A percentile compares a stretch with the other conserved stretches of the same genome.
phyloP scores from a whole-genome alignment of 64 coral and sea anemone genomes.

The Actinia equina region DNA sequence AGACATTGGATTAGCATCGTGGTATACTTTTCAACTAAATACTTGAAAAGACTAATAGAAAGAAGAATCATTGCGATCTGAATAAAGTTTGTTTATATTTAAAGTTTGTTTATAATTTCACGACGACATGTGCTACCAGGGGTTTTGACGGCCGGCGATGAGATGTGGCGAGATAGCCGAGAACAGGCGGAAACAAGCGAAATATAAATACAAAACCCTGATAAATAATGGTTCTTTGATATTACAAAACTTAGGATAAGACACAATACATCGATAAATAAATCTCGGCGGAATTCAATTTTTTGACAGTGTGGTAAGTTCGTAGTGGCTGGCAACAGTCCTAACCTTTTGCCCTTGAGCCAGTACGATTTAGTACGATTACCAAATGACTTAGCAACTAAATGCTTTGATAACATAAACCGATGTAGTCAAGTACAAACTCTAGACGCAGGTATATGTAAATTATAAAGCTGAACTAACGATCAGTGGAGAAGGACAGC shows the following conservation, averaged over 20 bases:
- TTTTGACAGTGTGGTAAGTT: background rate
- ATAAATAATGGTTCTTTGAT: background rate
- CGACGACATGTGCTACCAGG: background rate
- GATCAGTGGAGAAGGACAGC: background rate
- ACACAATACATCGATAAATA: background rate
- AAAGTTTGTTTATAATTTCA: background rate
- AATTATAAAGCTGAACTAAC: constrained; percentile 8
- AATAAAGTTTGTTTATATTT: too few species aligned
- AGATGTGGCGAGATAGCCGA: background rate
- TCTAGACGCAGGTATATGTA: background rate
- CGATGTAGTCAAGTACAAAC: background rate
- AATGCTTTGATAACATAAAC: background rate
- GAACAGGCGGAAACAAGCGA: background rate
- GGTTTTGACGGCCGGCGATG: background rate
- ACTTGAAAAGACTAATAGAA: too few species aligned
- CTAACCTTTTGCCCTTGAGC: background rate
- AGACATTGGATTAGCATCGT: too few species aligned
- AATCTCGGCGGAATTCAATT: background rate
- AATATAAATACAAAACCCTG: background rate
- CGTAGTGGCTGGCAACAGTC: background rate
- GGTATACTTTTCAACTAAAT: too few species aligned
- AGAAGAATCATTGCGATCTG: too few species aligned
- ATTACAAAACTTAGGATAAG: background rate
- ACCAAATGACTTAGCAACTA: background rate
- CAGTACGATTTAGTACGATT: background rate